A percentile compares a stretch with the other conserved stretches of the same genome.
phyloP scores from a whole-genome alignment of 2,888 invertebrate species.

The Athalia circularis region DNA sequence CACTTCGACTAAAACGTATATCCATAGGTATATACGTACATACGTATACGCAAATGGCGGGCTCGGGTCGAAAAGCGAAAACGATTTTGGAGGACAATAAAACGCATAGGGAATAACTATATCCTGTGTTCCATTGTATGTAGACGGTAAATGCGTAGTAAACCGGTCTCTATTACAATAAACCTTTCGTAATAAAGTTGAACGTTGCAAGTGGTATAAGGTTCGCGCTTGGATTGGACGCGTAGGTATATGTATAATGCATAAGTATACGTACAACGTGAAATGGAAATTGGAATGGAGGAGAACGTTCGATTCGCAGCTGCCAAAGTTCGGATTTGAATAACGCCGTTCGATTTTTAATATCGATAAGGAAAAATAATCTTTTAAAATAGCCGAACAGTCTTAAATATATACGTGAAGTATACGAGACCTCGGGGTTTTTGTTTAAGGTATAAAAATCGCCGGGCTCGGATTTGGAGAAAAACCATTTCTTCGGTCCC shows the following conservation, averaged over 20 bases:
- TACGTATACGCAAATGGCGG: slow-evolving; percentile 15
- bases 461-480: too few relatives aligned
- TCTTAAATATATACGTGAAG: too few relatives aligned
- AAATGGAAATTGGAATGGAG: neutral
- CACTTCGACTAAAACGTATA: neutral
- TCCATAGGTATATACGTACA: neutral
- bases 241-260: neutral
- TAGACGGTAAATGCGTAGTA: slow-evolving; percentile 31
- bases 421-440: too few relatives aligned
- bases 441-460: too few relatives aligned
- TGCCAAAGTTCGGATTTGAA: too few relatives aligned
- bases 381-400: too few relatives aligned
- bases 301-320: neutral
- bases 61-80: slow-evolving; percentile 18
- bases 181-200: slow-evolving; percentile 37
- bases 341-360: too few relatives aligned
- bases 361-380: too few relatives aligned
- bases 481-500: too few relatives aligned
- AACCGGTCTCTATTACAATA: slow-evolving; percentile 37
- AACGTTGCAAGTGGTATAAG: slow-evolving; percentile 10
- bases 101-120: neutral
- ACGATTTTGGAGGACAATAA: slow-evolving; percentile 12
- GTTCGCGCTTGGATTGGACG: neutral
- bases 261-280: neutral
- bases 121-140: slow-evolving; percentile 8